Percentiles rank a stretch among this genome's conserved stretches.
Evolutionary conservation across 2,888 invertebrate species (phyloP).

Genomic region (Zygaena filipendulae): DNA sequence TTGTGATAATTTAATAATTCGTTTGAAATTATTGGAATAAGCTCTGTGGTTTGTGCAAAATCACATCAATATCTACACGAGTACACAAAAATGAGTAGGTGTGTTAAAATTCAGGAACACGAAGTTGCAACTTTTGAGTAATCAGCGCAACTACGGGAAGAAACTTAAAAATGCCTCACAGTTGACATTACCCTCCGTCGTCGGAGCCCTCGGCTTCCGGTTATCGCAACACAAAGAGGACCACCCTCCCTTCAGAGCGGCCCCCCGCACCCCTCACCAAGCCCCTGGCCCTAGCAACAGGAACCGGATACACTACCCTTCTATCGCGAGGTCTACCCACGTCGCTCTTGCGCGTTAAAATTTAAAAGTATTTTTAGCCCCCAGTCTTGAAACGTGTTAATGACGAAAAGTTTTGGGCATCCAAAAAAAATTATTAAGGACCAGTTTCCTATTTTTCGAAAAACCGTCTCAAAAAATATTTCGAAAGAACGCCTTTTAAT

Average conservation of each 20-base stretch:
- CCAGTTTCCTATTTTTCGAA: conserved; percentile 14
- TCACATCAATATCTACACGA: too few species aligned
- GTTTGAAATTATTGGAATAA: too few species aligned
- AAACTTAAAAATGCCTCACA: conserved; percentile 58
- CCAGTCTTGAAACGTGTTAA: conserved; percentile 30
- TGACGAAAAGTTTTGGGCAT: conserved; percentile 17
- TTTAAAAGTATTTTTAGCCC: conserved; percentile 46
- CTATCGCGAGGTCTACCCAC: conserved; percentile 62
- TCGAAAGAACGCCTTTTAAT: conserved; percentile 4
- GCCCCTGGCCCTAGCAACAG: conserved; percentile 28
- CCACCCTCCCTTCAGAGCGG: conserved; percentile 30
- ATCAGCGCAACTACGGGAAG: conserved; percentile 47
- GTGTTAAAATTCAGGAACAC: conserved; percentile 24
- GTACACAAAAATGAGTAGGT: too few species aligned
- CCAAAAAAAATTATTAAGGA: conserved; percentile 4
- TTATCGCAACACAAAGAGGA: conserved; percentile 64
- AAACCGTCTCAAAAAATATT: conserved; percentile 10
- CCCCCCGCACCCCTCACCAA: conserved; percentile 17
- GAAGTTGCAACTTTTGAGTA: too few species aligned
- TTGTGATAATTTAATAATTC: too few species aligned
- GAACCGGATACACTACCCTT: conserved; percentile 67
- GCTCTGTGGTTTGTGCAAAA: conserved; percentile 12
- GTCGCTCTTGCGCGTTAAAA: conserved; percentile 38
- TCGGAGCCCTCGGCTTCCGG: conserved; percentile 63
- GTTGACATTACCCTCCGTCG: conserved; percentile 64